A percentile compares a stretch with the other conserved stretches of the same genome.
Evolutionary conservation across 1,140 invertebrate species (phyloP).

Genomic region (Solen grandis): DNA sequence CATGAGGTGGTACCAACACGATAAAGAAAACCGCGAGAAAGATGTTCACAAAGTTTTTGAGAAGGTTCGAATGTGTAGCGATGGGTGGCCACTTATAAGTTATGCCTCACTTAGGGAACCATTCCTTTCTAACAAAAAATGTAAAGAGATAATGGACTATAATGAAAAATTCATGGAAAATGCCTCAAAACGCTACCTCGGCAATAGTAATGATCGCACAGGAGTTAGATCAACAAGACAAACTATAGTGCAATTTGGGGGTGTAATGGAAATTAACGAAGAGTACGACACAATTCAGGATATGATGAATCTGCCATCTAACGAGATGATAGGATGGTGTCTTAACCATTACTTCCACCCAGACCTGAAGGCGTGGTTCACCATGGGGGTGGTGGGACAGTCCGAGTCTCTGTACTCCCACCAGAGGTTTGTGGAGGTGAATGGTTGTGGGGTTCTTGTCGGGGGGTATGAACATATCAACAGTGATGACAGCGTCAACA

Average conservation of each 20-base stretch:
- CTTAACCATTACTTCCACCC: conserved; percentile 65
- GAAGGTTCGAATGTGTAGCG: conserved; percentile 58
- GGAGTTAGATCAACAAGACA: conserved; percentile 55
- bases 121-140: conserved; percentile 58
- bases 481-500: conserved; percentile 6
- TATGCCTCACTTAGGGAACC: conserved; percentile 54
- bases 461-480: conserved; percentile 60
- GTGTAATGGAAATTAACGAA: conserved; percentile 46
- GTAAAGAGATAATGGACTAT: conserved; percentile 60
- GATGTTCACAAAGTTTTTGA: conserved; percentile 62
- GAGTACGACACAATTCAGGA: conserved; percentile 42
- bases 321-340: conserved; percentile 36
- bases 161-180: conserved; percentile 57
- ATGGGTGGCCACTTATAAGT: conserved; percentile 62
- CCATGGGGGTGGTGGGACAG: conserved; percentile 52
- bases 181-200: conserved; percentile 50
- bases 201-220: conserved; percentile 55
- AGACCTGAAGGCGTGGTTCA: conserved; percentile 61
- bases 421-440: conserved; percentile 54
- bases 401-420: conserved; percentile 43
- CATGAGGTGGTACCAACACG: conserved; percentile 62
- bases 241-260: conserved; percentile 64
- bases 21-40: conserved; percentile 55
- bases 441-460: conserved; percentile 50
- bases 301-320: conserved; percentile 15